A percentile compares a stretch with the other conserved stretches of the same genome.
phyloP scores from a whole-genome alignment of 2,797 vertebrate species.

The Sebastes itinus region DNA sequence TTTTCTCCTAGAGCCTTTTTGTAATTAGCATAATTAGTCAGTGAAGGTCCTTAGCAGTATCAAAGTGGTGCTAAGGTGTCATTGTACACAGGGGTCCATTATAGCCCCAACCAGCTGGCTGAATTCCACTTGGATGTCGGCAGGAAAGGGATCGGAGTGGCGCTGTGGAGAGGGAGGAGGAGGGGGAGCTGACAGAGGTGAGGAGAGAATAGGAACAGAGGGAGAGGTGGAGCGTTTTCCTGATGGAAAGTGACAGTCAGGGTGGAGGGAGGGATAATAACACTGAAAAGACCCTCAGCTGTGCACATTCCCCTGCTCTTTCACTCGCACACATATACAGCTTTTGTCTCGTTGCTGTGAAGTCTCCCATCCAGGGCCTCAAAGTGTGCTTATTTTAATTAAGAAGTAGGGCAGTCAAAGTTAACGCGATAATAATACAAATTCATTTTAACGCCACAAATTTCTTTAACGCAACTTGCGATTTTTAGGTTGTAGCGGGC shows the following conservation, averaged over 20 bases:
- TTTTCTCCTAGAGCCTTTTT: background rate
- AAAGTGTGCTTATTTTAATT: slow-evolving; percentile 20
- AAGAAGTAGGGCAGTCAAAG: background rate
- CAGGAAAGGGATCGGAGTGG: slow-evolving; percentile 45
- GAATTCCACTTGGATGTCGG: slow-evolving; percentile 39
- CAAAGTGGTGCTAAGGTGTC: slow-evolving; percentile 27
- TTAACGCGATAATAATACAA: too few relatives aligned
- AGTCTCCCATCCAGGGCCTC: background rate
- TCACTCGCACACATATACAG: background rate
- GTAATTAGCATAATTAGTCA: slow-evolving; percentile 21
- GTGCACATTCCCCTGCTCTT: slow-evolving; percentile 18
- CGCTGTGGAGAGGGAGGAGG: background rate
- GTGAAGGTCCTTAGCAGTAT: slow-evolving; percentile 4
- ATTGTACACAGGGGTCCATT: slow-evolving; percentile 28
- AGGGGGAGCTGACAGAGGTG: slow-evolving; percentile 41
- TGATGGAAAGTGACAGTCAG: slow-evolving; percentile 74
- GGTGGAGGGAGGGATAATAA: slow-evolving; percentile 44
- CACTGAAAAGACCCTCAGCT: slow-evolving; percentile 34
- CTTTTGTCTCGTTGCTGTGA: background rate
- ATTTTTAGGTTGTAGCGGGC: too few relatives aligned
- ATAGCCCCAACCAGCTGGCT: slow-evolving; percentile 35
- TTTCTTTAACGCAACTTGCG: too few relatives aligned
- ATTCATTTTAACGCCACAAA: too few relatives aligned
- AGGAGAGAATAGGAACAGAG: slow-evolving; percentile 66
- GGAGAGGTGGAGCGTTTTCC: slow-evolving; percentile 70